phyloP scores from a whole-genome alignment of 30 jellyfish, hydroid and myxozoan genomes.

The Aurelia sp. region DNA sequence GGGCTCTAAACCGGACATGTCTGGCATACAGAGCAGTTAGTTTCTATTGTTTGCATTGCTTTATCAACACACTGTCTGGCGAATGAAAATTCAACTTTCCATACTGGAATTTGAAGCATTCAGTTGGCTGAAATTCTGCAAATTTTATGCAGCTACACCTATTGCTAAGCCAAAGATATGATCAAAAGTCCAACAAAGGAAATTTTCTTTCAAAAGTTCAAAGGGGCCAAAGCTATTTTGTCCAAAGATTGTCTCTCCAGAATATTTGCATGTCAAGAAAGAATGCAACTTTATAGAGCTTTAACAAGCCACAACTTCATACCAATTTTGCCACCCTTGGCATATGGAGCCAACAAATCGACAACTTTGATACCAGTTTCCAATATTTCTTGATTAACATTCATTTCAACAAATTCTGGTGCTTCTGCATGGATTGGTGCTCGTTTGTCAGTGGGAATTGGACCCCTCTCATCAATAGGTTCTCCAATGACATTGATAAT shows the following conservation, averaged over 20 bases:
- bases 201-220: too few species aligned
- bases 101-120: too few species aligned
- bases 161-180: too few species aligned
- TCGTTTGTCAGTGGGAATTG: conserved; percentile 91
- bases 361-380: conserved; percentile 99
- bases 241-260: neutral
- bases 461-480: conserved; percentile 99
- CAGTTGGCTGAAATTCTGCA: too few species aligned
- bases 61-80: too few species aligned
- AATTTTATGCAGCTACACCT: too few species aligned
- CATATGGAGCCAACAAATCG: conserved; percentile 99
- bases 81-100: too few species aligned
- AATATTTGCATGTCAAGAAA: neutral
- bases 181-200: too few species aligned
- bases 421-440: conserved; percentile 99
- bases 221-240: too few species aligned
- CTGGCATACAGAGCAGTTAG: too few species aligned
- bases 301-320: neutral
- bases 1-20: too few species aligned
- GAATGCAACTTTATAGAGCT: neutral
- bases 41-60: too few species aligned
- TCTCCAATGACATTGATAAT: conserved; percentile 99
- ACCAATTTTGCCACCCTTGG: conserved; percentile 99
- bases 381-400: conserved; percentile 98
- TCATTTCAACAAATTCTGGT: conserved; percentile 99